Base-by-base conservation (phyloP, 2,888 invertebrate species). In the Proisotoma minuta region DNA sequence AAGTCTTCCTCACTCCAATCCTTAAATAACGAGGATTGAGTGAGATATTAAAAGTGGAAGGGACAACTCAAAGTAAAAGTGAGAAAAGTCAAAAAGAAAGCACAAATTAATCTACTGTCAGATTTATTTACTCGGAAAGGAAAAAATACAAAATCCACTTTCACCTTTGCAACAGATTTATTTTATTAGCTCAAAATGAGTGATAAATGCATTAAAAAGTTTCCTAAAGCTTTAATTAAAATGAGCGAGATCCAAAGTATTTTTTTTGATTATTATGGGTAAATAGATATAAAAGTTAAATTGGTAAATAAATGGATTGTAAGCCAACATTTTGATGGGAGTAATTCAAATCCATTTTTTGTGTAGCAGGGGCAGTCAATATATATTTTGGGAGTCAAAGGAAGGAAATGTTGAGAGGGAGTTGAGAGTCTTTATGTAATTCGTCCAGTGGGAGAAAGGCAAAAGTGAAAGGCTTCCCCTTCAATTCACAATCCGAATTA, bases 391-490 rank as follows among this genome's bases (percentile, higher is more conserved):
- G 43, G 8, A 34, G 15, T 10, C 8, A 15, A 34, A 34, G 34
- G 34, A 34, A 34, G 34, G 34, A 34, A 34, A 34, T 43, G 43
- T 43, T 15, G 5, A 43, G 43, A 12, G 43, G n/a, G n/a, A n/a
- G n/a, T n/a, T n/a, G n/a, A n/a, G n/a, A n/a, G n/a, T n/a, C n/a
- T n/a, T n/a, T n/a, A n/a, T 20, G 43, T 43, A 43, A 43, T 43
- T 43, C 43, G 43, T 43, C 43, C 43, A 43, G 43, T 43, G 43
- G 43, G 43, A 43, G 43, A 43, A 43, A 43, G 43, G 43, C 43
- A 34, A n/a, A 43, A 43, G 18, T 43, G 18, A 43, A 43, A 43
- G 43, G 43, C 18, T 43, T 43, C 43, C 43, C 43, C 43, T 12
- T n/a, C n/a, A n/a, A 15, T 43, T 43, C 43, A 43, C 43, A 43